These are phyloP conservation scores for Rapana venosa DNA, from an alignment of 2,888 invertebrate genomes.

Conservation along the genomic window DNA sequence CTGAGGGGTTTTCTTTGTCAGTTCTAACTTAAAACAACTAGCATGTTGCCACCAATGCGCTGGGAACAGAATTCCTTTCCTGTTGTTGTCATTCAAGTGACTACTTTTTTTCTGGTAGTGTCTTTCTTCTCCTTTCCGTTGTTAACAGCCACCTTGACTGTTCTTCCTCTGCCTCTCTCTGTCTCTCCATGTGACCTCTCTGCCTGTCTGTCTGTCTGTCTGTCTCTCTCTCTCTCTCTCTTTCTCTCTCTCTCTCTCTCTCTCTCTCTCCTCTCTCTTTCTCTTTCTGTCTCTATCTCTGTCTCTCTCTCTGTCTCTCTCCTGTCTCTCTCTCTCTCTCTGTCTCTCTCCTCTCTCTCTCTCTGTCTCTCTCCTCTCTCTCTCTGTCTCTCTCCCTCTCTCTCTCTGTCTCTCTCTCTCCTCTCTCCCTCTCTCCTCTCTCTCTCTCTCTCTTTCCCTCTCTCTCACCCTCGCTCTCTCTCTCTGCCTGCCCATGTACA, in stretches of 20 bases:
- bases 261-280: neutral
- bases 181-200: neutral
- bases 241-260: conserved; percentile 5
- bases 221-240: neutral
- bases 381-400: conserved; percentile 14
- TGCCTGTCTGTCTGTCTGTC: neutral
- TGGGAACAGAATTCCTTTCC: no score
- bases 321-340: neutral
- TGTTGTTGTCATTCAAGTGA: no score
- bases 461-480: no score
- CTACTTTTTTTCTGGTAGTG: no score
- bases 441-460: conserved; percentile 3
- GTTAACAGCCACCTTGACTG: no score
- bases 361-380: conserved; percentile 18
- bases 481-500: no score
- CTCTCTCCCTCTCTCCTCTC: neutral
- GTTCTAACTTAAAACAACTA: no score
- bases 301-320: neutral
- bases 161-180: neutral
- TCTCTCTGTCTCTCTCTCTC: neutral
- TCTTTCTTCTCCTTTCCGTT: no score
- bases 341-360: neutral
- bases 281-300: conserved; percentile 3
- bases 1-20: no score
- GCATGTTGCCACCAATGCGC: no score